phyloP scores from a whole-genome alignment of 2,113 vertebrate species.

The Talpa occidentalis region DNA sequence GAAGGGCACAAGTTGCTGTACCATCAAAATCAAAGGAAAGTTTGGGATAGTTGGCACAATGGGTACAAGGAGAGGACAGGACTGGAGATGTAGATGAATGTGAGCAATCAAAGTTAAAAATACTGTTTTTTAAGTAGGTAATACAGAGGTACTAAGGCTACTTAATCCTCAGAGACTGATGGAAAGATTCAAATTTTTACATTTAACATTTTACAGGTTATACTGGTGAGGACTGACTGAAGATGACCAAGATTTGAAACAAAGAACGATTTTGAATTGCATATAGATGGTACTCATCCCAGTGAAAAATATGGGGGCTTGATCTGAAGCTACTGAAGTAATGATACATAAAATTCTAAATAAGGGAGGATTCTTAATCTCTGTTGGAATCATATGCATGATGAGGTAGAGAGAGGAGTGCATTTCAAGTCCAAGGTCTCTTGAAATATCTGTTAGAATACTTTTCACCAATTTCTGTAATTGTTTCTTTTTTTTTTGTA shows the following conservation, averaged over 20 bases:
- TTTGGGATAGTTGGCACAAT: background rate
- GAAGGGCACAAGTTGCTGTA: background rate
- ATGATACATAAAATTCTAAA: conserved; percentile 14
- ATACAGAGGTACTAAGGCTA: background rate
- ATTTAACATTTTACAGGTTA: conserved; percentile 1
- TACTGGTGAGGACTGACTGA: conserved; percentile 2
- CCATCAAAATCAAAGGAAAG: background rate
- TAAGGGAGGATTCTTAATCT: background rate
- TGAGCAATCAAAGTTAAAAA: background rate
- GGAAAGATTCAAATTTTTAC: background rate
- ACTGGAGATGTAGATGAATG: background rate
- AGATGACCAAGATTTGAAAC: background rate
- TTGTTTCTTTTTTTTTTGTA: background rate
- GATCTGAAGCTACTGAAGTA: conserved; percentile 3
- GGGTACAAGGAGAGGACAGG: background rate
- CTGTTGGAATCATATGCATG: background rate
- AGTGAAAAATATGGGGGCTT: background rate
- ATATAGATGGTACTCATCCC: background rate
- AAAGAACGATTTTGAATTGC: background rate
- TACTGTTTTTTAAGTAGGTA: conserved; percentile 1
- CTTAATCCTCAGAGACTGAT: background rate
- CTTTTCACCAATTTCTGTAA: background rate
- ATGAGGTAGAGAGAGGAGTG: background rate
- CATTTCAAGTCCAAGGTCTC: background rate
- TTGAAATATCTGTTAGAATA: background rate